These are phyloP conservation scores for Acrossocheilus fasciatus DNA, from an alignment of 2,797 vertebrate species.

Conservation along the genomic window DNA sequence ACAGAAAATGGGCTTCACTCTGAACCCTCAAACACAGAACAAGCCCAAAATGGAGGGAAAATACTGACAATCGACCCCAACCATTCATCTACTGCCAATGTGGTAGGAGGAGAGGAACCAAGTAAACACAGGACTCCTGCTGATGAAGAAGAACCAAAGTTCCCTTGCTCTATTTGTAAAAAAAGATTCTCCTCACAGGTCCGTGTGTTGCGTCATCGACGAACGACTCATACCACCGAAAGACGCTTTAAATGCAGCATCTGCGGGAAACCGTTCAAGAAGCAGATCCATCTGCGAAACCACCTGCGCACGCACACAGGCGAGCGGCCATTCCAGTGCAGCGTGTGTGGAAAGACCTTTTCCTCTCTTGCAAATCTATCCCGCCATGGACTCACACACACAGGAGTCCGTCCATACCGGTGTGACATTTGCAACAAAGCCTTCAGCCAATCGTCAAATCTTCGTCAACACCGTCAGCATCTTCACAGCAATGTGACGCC, in stretches of 20 bases:
- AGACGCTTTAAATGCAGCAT: constrained; percentile 86
- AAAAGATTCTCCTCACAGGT: constrained; percentile 83
- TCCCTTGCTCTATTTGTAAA: constrained; percentile 81
- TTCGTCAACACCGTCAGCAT: constrained; percentile 87
- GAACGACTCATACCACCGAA: constrained; percentile 79
- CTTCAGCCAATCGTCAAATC: constrained; percentile 91
- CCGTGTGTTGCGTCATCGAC: constrained; percentile 83
- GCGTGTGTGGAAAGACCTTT: constrained; percentile 88
- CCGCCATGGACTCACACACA: constrained; percentile 90
- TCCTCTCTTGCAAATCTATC: constrained; percentile 88
- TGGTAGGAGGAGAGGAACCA: constrained; percentile 6
- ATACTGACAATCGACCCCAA: constrained; percentile 12
- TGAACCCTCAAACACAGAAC: constrained; percentile 39
- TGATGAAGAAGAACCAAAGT: constrained; percentile 50
- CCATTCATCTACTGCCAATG: neutral
- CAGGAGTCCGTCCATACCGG: constrained; percentile 86
- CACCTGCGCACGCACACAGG: constrained; percentile 91
- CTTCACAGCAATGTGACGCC: constrained; percentile 76
- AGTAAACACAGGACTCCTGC: neutral
- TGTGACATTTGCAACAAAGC: constrained; percentile 87
- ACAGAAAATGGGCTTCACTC: constrained; percentile 54
- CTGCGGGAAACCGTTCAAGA: constrained; percentile 89
- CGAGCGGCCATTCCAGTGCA: constrained; percentile 89
- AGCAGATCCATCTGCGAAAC: constrained; percentile 88
- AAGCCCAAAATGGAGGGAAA: constrained; percentile 17